These are phyloP conservation scores for Papilio protenor DNA, from an alignment of 2,888 invertebrate species.

Conservation along the genomic window DNA sequence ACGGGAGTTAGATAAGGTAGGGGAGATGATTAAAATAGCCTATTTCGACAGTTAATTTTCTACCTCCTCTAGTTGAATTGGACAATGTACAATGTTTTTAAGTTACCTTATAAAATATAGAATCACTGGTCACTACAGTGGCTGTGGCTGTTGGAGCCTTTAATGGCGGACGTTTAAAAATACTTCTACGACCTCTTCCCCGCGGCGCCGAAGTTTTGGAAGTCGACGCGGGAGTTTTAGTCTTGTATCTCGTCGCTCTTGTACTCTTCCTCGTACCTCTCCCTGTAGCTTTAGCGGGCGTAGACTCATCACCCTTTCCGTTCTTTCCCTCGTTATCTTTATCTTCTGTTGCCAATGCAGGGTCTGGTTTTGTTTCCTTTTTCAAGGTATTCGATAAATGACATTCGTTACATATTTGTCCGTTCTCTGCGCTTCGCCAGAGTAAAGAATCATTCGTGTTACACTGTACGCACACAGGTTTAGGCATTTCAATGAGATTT, in stretches of 20 bases:
- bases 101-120: slow-evolving; percentile 83
- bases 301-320: slow-evolving; percentile 69
- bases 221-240: slow-evolving; percentile 69
- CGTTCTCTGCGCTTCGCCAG: slow-evolving; percentile 90
- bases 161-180: slow-evolving; percentile 91
- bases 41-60: background rate
- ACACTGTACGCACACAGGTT: slow-evolving; percentile 89
- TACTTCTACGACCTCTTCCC: slow-evolving; percentile 90
- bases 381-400: slow-evolving; percentile 77
- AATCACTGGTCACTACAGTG: slow-evolving; percentile 91
- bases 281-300: slow-evolving; percentile 78
- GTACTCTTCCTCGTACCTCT: slow-evolving; percentile 85
- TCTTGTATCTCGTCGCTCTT: slow-evolving; percentile 83
- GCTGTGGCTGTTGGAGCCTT: slow-evolving; percentile 93
- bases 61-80: background rate
- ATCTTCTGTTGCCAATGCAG: slow-evolving; percentile 60
- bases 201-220: slow-evolving; percentile 78
- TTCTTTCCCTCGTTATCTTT: slow-evolving; percentile 61
- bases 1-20: too few relatives aligned
- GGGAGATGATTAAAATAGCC: background rate
- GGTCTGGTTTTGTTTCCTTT: slow-evolving; percentile 66
- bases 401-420: slow-evolving; percentile 91
- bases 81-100: background rate
- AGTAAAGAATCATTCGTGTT: slow-evolving; percentile 87
- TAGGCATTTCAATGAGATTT: slow-evolving; percentile 75